phyloP scores from a whole-genome alignment of 1,140 invertebrate genomes.

The Drosophila auraria region DNA sequence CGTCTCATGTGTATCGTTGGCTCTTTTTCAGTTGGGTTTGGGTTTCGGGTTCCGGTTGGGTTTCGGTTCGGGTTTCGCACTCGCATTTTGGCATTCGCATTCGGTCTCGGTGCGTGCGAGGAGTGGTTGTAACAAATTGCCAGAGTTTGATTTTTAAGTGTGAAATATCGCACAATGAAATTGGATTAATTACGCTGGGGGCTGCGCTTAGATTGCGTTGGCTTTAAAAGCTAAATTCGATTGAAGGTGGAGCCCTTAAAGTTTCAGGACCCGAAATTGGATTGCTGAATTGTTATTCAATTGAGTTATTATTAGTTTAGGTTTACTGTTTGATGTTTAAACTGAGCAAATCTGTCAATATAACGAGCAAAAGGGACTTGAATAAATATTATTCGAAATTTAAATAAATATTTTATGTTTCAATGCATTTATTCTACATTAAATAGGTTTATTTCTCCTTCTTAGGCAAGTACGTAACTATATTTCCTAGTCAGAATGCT shows the following conservation, averaged over 20 bases:
- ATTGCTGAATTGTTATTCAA: background rate
- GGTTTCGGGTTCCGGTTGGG: slow-evolving; percentile 22
- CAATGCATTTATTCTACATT: background rate
- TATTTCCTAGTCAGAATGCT: background rate
- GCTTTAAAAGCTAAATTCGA: slow-evolving; percentile 24
- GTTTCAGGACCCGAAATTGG: background rate
- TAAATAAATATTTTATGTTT: no score
- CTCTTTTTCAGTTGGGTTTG: slow-evolving; percentile 25
- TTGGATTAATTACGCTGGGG: slow-evolving; percentile 63
- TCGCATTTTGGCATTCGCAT: no score
- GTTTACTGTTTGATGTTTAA: no score
- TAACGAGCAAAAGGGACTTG: no score
- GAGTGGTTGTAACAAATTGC: slow-evolving; percentile 67
- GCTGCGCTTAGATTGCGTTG: slow-evolving; percentile 18
- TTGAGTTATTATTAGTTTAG: background rate
- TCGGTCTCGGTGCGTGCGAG: slow-evolving; percentile 25
- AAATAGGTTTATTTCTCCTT: background rate
- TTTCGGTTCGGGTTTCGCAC: slow-evolving; percentile 10
- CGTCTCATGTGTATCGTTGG: slow-evolving; percentile 71
- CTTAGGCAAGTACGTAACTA: no score
- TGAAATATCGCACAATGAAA: slow-evolving; percentile 60
- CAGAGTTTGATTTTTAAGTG: slow-evolving; percentile 68
- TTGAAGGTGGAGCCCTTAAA: background rate
- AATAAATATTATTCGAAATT: no score
- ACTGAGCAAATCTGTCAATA: no score